Conservation (phyloP, 2,888 invertebrate species). For the Nomada fabriciana region DNA sequence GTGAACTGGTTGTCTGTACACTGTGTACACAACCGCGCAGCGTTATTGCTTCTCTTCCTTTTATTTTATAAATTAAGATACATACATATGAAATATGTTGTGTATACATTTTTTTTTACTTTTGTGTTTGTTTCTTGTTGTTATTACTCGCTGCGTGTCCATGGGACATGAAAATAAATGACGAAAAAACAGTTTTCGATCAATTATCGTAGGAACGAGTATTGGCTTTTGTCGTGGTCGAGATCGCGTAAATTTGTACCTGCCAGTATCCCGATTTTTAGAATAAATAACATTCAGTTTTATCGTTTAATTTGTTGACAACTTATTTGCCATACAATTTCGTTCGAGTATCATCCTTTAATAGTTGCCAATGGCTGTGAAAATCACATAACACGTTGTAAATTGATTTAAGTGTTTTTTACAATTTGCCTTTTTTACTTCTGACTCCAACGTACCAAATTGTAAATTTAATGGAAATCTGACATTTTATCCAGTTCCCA, state of each 20-base stretch:
- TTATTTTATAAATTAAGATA: constrained; percentile 31
- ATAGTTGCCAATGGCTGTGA: constrained; percentile 5
- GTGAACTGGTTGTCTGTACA: not conserved
- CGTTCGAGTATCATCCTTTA: constrained; percentile 47
- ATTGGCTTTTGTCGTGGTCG: constrained; percentile 35
- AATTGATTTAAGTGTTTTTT: constrained; percentile 5
- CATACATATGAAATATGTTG: constrained; percentile 1
- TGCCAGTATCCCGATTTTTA: constrained; percentile 59
- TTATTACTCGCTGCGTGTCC: constrained; percentile 13
- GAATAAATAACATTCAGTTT: constrained; percentile 60
- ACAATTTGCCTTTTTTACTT: too few relatives aligned
- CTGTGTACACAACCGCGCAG: not conserved
- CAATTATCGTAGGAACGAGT: constrained; percentile 25
- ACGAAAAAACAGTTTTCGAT: constrained; percentile 37
- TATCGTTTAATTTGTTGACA: constrained; percentile 36
- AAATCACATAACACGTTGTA: not conserved
- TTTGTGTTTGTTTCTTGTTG: not conserved
- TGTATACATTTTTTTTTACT: not conserved
- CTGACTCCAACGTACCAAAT: too few relatives aligned
- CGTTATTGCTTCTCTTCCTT: constrained; percentile 4
- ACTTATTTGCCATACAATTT: constrained; percentile 41
- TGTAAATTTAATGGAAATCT: too few relatives aligned
- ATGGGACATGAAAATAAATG: constrained; percentile 18
- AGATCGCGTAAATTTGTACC: constrained; percentile 50
- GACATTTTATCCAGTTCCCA: too few relatives aligned